A percentile compares a stretch with the other conserved stretches of the same genome.
These are phyloP conservation scores for Polymixis lichenea DNA, from an alignment of 2,888 invertebrate species.

Conservation along the genomic window DNA sequence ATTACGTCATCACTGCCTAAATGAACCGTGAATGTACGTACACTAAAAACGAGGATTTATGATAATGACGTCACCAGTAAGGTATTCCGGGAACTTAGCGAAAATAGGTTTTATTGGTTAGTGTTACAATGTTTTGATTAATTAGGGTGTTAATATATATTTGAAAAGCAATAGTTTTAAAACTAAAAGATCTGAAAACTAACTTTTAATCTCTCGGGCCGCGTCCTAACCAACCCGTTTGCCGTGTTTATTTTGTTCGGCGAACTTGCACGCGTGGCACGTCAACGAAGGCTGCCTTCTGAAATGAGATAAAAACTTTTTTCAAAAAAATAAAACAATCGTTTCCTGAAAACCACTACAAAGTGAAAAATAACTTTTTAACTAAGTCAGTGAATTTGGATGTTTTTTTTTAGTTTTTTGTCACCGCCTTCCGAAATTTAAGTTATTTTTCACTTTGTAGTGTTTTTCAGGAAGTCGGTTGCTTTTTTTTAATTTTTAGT, in stretches of 20 bases:
- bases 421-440: too few relatives aligned
- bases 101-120: slow-evolving; percentile 57
- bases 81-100: slow-evolving; percentile 37
- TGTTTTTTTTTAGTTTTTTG: too few relatives aligned
- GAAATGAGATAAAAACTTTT: too few relatives aligned
- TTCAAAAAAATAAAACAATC: too few relatives aligned
- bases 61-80: slow-evolving; percentile 43
- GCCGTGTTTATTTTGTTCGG: neutral
- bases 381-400: too few relatives aligned
- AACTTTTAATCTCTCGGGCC: neutral
- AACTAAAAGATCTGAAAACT: neutral
- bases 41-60: slow-evolving; percentile 48
- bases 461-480: too few relatives aligned
- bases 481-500: too few relatives aligned
- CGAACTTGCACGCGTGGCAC: neutral
- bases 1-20: slow-evolving; percentile 38
- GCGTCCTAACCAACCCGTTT: neutral
- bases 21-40: slow-evolving; percentile 38
- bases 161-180: neutral
- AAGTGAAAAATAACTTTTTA: too few relatives aligned
- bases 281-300: neutral
- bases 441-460: too few relatives aligned
- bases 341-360: too few relatives aligned
- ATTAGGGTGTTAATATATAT: slow-evolving; percentile 22
- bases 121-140: slow-evolving; percentile 39